Evolutionary conservation across 1,140 invertebrate species (phyloP).

Genomic region (Trachelipus rathkii): DNA sequence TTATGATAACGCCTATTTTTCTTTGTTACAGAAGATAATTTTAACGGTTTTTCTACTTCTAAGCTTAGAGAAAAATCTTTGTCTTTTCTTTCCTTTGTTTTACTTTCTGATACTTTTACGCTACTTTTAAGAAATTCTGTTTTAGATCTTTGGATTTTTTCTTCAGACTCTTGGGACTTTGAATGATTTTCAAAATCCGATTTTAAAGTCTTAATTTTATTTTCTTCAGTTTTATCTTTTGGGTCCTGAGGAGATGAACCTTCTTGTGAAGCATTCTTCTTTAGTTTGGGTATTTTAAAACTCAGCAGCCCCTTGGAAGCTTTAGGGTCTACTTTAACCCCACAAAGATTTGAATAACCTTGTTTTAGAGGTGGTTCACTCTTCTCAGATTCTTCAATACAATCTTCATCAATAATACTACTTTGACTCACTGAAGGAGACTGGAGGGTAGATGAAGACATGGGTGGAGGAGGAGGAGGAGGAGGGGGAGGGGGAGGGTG

Average conservation of each 20-base stretch:
- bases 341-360: not conserved
- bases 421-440: not conserved
- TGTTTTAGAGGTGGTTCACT: not conserved
- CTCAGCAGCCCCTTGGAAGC: not conserved
- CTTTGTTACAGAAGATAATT: not conserved
- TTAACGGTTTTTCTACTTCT: not conserved
- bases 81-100: not conserved
- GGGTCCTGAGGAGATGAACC: not conserved
- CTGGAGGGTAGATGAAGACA: not conserved
- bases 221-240: too few species aligned
- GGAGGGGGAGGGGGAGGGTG: not conserved
- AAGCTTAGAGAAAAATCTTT: not conserved
- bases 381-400: not conserved
- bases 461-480: not conserved
- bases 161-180: too few species aligned
- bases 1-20: slow-evolving; percentile 6
- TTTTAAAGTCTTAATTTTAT: too few species aligned
- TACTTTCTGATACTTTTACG: not conserved
- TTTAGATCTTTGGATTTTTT: not conserved
- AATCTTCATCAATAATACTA: not conserved
- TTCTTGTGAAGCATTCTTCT: not conserved
- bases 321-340: not conserved
- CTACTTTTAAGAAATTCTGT: not conserved
- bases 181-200: too few species aligned
- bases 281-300: not conserved